A percentile compares a stretch with the other conserved stretches of the same genome.
These are phyloP conservation scores for Cinclus cinclus DNA, from an alignment of 2,113 vertebrate species.

Conservation along the genomic window DNA sequence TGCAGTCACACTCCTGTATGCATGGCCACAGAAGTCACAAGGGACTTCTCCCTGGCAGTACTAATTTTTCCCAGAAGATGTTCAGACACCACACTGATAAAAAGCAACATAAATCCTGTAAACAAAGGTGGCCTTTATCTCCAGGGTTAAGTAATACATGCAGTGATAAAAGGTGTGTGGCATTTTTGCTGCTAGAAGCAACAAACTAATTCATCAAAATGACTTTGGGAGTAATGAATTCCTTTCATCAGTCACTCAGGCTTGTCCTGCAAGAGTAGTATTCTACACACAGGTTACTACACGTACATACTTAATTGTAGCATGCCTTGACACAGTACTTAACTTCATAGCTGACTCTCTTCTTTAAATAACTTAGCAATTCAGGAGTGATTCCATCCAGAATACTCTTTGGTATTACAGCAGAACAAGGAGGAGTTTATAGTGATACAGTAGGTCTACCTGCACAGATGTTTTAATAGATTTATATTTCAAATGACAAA, in stretches of 20 bases:
- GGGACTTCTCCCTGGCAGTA: neutral
- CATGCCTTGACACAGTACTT: neutral
- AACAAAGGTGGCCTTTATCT: neutral
- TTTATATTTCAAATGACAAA: neutral
- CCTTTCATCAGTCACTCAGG: neutral
- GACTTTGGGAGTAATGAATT: neutral
- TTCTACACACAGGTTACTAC: neutral
- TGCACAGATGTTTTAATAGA: neutral
- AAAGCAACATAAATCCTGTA: neutral
- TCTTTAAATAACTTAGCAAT: slow-evolving; percentile 11
- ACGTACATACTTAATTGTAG: neutral
- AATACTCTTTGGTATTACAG: neutral
- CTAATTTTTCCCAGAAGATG: neutral
- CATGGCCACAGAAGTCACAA: neutral
- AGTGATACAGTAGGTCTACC: neutral
- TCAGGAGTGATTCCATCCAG: neutral
- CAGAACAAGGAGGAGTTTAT: neutral
- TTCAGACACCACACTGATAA: neutral
- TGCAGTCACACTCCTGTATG: neutral
- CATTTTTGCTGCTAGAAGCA: neutral
- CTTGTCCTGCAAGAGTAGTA: neutral
- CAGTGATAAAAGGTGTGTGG: neutral
- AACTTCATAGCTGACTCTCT: neutral
- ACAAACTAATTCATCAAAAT: neutral
- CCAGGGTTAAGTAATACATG: neutral